Conservation (phyloP, 2,888 invertebrate genomes). For the Athalia circularis region DNA sequence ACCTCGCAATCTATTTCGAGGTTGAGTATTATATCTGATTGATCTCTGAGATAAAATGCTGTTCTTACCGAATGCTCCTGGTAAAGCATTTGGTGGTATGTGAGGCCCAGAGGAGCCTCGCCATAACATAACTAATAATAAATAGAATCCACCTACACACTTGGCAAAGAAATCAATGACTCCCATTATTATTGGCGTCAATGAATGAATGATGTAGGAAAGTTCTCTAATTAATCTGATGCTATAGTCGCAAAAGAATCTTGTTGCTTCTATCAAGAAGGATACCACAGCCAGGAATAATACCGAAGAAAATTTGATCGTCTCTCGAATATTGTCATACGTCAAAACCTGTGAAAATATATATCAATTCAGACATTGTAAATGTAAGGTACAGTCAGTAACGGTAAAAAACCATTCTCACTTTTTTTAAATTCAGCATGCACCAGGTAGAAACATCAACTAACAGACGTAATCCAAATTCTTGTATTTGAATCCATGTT, state of each 20-base stretch:
- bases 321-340: conserved; percentile 63
- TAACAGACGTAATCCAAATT: neutral
- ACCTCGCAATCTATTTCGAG: conserved; percentile 41
- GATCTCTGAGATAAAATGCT: conserved; percentile 38
- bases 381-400: neutral
- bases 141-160: conserved; percentile 71
- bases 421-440: conserved; percentile 30
- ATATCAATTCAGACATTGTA: neutral
- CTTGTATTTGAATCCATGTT: conserved; percentile 8
- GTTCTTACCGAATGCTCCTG: conserved; percentile 48
- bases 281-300: conserved; percentile 64
- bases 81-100: conserved; percentile 44
- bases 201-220: conserved; percentile 61
- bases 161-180: conserved; percentile 68
- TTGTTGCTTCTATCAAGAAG: conserved; percentile 60
- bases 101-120: conserved; percentile 52
- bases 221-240: conserved; percentile 67
- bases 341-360: conserved; percentile 62
- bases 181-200: conserved; percentile 69
- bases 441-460: conserved; percentile 24
- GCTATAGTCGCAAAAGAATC: conserved; percentile 66
- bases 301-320: conserved; percentile 64
- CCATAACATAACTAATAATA: conserved; percentile 68
- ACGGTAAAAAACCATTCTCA: neutral
- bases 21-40: conserved; percentile 46